Base-by-base conservation (phyloP, 2,888 invertebrate species). In the Perdita meconis region DNA sequence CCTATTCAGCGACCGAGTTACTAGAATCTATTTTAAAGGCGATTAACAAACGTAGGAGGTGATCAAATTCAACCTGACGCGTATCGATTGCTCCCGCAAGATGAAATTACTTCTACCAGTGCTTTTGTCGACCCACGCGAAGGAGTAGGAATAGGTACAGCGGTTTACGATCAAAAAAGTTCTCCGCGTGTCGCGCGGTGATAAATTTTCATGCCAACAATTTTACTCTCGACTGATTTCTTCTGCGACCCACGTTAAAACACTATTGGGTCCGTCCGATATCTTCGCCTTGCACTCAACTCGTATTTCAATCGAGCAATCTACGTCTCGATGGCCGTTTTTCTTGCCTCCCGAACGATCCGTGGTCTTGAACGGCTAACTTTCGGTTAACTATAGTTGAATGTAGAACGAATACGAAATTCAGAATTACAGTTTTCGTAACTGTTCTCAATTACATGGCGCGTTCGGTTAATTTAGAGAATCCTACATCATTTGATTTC, bases 131-230 rank as follows among this genome's bases (percentile, higher is more conserved):
- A 26, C 38, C 55, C 12, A 50, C 50, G 22, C 51, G 0, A 22
- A 2, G 16, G 12, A 1, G 16, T 34, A 36, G n/a, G n/a, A n/a
- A n/a, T n/a, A n/a, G n/a, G n/a, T n/a, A n/a, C n/a, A n/a, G n/a
- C n/a, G n/a, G n/a, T n/a, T n/a, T n/a, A n/a, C n/a, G n/a, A n/a
- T n/a, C n/a, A n/a, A n/a, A n/a, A n/a, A 12, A 30, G 30, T 57
- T 42, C 38, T 8, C 51, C 26, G 57, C 26, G 13, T 10, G 36
- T 1, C 10, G 19, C 12, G 12, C 12, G 0, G 3, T n/a, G 74
- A 74, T 72, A 74, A 74, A 65, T 72, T 51, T 34, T 8, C 0
- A 12, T n/a, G n/a, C 26, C 26, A 50, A 56, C 42, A 51, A 63
- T 57, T 74, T 74, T 19, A 51, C 64, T 13, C 56, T 57, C n/a